Evolutionary conservation across 2,113 vertebrate species (phyloP).

Genomic region (Megaceryle torquata): DNA sequence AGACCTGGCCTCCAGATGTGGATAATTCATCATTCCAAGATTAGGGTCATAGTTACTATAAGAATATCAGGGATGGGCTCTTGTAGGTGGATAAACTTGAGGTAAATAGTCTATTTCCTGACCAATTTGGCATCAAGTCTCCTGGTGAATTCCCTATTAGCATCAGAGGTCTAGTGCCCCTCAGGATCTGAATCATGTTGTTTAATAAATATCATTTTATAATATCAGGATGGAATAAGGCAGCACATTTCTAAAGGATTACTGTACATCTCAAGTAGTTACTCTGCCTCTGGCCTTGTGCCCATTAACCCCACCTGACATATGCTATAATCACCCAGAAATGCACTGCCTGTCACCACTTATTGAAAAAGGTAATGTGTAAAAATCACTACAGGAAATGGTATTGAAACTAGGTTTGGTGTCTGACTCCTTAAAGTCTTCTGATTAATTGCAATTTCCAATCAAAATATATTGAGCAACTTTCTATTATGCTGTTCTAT

Average conservation of each 20-base stretch:
- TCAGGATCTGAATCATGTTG: constrained; percentile 25
- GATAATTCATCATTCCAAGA: not conserved
- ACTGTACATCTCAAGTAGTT: constrained; percentile 42
- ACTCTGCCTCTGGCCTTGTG: constrained; percentile 51
- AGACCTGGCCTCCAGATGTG: constrained; percentile 35
- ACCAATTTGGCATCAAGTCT: constrained; percentile 11
- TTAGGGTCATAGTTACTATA: not conserved
- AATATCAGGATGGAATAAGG: constrained; percentile 48
- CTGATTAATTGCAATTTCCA: constrained; percentile 58
- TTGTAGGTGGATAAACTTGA: constrained; percentile 4
- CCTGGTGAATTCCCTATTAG: not conserved
- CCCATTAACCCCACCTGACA: constrained; percentile 54
- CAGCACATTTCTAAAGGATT: constrained; percentile 53
- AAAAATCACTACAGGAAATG: constrained; percentile 57
- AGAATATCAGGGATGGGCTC: not conserved
- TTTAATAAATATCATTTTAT: constrained; percentile 54
- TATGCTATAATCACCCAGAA: constrained; percentile 63
- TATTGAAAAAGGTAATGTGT: constrained; percentile 50
- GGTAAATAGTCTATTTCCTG: constrained; percentile 29
- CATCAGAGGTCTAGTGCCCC: not conserved
- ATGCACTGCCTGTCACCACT: constrained; percentile 66
- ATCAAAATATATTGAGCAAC: constrained; percentile 41
- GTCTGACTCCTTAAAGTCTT: constrained; percentile 26
- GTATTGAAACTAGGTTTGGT: constrained; percentile 48
- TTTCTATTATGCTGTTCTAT: constrained; percentile 31